These are phyloP conservation scores for Melierax canorus DNA, from an alignment of 2,113 vertebrate species.

Conservation along the genomic window DNA sequence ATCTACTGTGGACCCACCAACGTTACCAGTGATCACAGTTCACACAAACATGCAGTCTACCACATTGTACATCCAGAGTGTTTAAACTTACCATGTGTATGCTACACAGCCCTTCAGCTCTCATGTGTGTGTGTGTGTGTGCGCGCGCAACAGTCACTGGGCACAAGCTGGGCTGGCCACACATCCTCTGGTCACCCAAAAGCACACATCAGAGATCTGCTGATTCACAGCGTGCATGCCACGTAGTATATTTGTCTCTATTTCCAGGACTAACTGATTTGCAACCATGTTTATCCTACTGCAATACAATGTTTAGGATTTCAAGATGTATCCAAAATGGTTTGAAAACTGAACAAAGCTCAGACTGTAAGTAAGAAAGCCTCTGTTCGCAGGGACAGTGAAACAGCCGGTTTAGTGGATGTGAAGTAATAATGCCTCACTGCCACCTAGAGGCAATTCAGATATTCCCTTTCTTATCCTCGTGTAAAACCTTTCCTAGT, in stretches of 20 bases:
- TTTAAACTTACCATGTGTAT: neutral
- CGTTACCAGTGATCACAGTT: neutral
- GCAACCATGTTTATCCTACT: neutral
- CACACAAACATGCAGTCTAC: neutral
- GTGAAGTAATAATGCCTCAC: neutral
- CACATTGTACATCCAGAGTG: neutral
- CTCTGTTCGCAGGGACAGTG: neutral
- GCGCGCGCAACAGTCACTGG: neutral
- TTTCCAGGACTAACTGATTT: neutral
- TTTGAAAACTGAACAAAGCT: neutral
- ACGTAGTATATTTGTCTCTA: rapidly evolving
- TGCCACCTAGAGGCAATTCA: slow-evolving; percentile 48
- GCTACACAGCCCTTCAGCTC: neutral
- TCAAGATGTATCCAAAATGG: neutral
- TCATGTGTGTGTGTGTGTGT: rapidly evolving
- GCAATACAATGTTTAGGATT: neutral
- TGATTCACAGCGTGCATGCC: neutral
- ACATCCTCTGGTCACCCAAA: neutral
- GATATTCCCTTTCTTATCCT: neutral
- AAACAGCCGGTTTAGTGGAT: neutral
- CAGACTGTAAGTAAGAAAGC: neutral
- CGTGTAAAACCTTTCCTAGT: neutral
- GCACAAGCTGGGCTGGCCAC: neutral
- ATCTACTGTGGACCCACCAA: neutral
- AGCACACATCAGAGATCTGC: neutral